Conservation (phyloP, 2,113 vertebrate species). For the Podarcis raffonei region DNA sequence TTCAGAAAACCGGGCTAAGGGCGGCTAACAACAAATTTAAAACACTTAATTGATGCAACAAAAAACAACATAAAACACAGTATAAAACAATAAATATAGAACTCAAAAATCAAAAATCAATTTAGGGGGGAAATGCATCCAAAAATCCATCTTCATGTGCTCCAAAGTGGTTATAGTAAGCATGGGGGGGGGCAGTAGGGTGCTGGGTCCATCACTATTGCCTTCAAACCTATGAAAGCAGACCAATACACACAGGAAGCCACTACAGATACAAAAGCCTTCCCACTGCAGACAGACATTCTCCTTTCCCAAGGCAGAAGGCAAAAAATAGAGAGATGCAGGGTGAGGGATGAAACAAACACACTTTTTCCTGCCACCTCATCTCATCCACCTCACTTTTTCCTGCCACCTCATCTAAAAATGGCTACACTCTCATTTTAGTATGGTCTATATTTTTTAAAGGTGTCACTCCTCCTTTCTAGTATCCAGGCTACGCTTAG, state of each 20-base stretch:
- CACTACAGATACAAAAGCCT: neutral
- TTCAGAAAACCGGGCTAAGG: too few species aligned
- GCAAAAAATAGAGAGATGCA: too few species aligned
- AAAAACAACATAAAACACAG: too few species aligned
- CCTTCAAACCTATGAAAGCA: neutral
- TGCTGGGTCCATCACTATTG: neutral
- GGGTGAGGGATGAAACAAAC: too few species aligned
- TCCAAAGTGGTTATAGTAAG: neutral
- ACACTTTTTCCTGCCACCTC: too few species aligned
- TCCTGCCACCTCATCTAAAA: too few species aligned
- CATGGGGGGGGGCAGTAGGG: neutral
- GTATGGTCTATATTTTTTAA: neutral
- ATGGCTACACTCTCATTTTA: neutral
- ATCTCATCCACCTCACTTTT: too few species aligned
- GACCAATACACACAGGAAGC: neutral
- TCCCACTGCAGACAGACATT: neutral
- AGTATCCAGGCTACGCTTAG: neutral
- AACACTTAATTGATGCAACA: too few species aligned
- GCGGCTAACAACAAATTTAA: too few species aligned
- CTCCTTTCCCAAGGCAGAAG: neutral
- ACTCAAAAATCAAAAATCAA: too few species aligned
- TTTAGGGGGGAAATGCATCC: too few species aligned
- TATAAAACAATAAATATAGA: too few species aligned
- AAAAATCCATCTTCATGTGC: neutral
- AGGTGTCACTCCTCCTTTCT: slow-evolving; percentile 15